These are phyloP conservation scores for Erpobdella octoculata DNA, from an alignment of 2,888 invertebrate species.

Conservation along the genomic window DNA sequence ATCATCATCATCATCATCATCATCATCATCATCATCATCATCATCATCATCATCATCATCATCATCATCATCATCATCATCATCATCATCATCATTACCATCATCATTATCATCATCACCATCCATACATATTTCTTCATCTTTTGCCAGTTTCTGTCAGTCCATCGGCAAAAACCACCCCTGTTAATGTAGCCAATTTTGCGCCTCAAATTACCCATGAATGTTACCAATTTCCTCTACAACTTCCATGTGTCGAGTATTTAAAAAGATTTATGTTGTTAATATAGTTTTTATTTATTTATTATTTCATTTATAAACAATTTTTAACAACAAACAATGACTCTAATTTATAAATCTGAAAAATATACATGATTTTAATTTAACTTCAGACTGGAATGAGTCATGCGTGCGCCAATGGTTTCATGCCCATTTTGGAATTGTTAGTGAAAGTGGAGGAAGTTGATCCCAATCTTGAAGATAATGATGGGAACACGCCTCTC, in stretches of 20 bases:
- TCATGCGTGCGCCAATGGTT: slow-evolving; percentile 63
- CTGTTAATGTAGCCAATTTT: too few relatives aligned
- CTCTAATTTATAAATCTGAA: too few relatives aligned
- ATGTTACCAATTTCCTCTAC: too few relatives aligned
- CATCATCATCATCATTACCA: slow-evolving; percentile 9
- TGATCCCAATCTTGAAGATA: slow-evolving; percentile 65
- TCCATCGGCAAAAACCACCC: background rate
- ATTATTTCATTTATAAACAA: too few relatives aligned
- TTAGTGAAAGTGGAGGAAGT: slow-evolving; percentile 60
- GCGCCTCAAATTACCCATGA: too few relatives aligned
- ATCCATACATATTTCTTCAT: background rate
- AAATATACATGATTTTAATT: background rate
- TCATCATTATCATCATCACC: slow-evolving; percentile 15
- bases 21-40: background rate
- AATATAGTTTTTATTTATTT: too few relatives aligned
- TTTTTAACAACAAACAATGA: too few relatives aligned
- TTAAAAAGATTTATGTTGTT: too few relatives aligned
- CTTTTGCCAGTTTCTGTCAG: background rate
- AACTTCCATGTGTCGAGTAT: too few relatives aligned
- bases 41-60: background rate
- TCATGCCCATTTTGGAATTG: slow-evolving; percentile 60
- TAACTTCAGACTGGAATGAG: slow-evolving; percentile 61
- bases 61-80: slow-evolving; percentile 13
- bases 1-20: background rate
- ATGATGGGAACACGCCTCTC: slow-evolving; percentile 68